These are phyloP conservation scores for Aphelenchoides bicaudatus DNA, from an alignment of 2,888 invertebrate species.

Conservation along the genomic window DNA sequence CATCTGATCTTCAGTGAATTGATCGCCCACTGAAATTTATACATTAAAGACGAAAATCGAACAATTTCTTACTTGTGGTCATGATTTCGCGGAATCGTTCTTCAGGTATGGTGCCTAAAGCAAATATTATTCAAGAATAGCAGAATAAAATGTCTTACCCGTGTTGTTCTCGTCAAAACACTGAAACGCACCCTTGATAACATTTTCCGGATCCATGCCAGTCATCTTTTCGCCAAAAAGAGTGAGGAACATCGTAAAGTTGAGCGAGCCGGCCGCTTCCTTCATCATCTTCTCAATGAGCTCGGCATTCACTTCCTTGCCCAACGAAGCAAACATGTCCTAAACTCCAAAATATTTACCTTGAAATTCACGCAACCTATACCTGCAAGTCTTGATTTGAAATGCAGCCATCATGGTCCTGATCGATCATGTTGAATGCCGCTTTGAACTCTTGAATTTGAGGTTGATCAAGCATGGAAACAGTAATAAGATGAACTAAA, in stretches of 20 bases:
- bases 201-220: conserved; percentile 81
- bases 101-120: conserved; percentile 68
- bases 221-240: conserved; percentile 95
- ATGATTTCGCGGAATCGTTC: conserved; percentile 88
- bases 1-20: conserved; percentile 58
- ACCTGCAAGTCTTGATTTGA: conserved; percentile 91
- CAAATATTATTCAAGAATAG: no score
- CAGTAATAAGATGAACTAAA: no score
- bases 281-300: conserved; percentile 97
- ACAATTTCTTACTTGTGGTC: no score
- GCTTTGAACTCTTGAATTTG: conserved; percentile 98
- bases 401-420: conserved; percentile 96
- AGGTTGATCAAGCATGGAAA: conserved; percentile 99
- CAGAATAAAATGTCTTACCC: no score
- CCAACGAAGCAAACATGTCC: conserved; percentile 95
- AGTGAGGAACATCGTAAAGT: conserved; percentile 98
- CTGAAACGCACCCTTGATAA: conserved; percentile 97
- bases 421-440: conserved; percentile 99
- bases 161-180: conserved; percentile 94
- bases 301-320: conserved; percentile 90
- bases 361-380: background rate
- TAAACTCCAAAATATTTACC: conserved; percentile 1
- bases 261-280: conserved; percentile 84
- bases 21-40: no score
- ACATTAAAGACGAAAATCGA: no score